Evolutionary conservation across 2,113 vertebrate species (phyloP), one percentile per base, ranked within the genome.

Genomic region (Phyllopteryx taeniolatus): DNA sequence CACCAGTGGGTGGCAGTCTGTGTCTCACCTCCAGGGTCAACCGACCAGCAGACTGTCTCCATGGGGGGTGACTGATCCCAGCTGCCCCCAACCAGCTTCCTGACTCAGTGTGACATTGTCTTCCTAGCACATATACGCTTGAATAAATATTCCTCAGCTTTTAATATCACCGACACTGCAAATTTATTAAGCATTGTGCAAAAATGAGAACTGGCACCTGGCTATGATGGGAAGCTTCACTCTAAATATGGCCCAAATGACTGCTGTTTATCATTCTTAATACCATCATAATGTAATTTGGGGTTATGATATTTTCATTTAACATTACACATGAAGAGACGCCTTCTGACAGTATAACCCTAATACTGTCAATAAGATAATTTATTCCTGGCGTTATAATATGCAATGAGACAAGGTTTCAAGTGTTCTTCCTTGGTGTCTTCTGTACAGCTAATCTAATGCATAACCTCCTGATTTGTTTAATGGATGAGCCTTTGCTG

Each of bases 401-500:
- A 80, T 81, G 72, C 81, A 84, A 85, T 57, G 77, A 76, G 79
- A 86, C 54, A 42, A 78, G 86, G 77, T 78, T 87, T 84, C 77
- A 42, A 83, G 76, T 87, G 79, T 88, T 88, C 75, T 79, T 51
- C 87, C 87, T 86, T 62, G 59, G 87, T 85, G 83, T 77, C 71
- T 68, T 83, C 76, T 83, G 79, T 88, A 88, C 77, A 76, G 86
- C 88, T 93, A 92, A 93, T 93, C 88, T 91, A 92, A 91, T 92
- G 89, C 88, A 91, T 86, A 89, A 90, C 83, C 81, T 81, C 85
- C 88, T 90, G 90, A 91, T 91, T 92, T 92, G 90, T 92, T 91
- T 92, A 93, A 92, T 91, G 89, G 90, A 90, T 91, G 91, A 89
- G 90, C 80, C 86, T 91, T 89, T 88, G 86, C 90, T 79, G 83